phyloP scores from a whole-genome alignment of 2,888 invertebrate genomes.

The Aspidiotus rigidus region DNA sequence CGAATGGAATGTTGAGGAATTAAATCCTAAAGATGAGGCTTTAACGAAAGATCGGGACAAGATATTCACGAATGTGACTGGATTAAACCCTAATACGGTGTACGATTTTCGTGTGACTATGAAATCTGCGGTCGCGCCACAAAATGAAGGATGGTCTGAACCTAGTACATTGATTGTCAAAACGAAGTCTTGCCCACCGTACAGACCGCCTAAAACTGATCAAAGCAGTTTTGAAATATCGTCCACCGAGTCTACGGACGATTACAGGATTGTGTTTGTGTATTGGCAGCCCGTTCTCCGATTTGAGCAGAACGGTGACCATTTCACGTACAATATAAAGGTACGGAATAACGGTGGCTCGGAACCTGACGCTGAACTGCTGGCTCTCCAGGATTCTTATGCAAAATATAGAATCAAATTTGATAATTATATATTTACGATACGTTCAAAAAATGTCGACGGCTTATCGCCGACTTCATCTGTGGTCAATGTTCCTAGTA shows the following conservation, averaged over 20 bases:
- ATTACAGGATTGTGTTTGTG: conserved; percentile 54
- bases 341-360: neutral
- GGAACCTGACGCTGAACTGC: neutral
- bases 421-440: conserved; percentile 48
- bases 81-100: conserved; percentile 56
- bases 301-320: conserved; percentile 61
- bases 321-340: conserved; percentile 54
- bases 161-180: conserved; percentile 52
- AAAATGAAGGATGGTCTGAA: conserved; percentile 57
- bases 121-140: conserved; percentile 49
- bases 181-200: conserved; percentile 45
- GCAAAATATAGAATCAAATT: conserved; percentile 50
- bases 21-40: neutral
- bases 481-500: conserved; percentile 53
- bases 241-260: conserved; percentile 42
- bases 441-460: conserved; percentile 54
- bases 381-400: conserved; percentile 42
- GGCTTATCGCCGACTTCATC: conserved; percentile 53
- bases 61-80: conserved; percentile 45
- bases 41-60: neutral
- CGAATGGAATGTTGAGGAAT: neutral
- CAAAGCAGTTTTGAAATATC: conserved; percentile 62
- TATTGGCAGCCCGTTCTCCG: conserved; percentile 70
- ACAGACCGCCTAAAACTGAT: conserved; percentile 55
- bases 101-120: conserved; percentile 65